Percentiles rank a stretch among this genome's conserved stretches.
Conservation (phyloP, 2,113 vertebrate genomes). For the Eleginops maclovinus region DNA sequence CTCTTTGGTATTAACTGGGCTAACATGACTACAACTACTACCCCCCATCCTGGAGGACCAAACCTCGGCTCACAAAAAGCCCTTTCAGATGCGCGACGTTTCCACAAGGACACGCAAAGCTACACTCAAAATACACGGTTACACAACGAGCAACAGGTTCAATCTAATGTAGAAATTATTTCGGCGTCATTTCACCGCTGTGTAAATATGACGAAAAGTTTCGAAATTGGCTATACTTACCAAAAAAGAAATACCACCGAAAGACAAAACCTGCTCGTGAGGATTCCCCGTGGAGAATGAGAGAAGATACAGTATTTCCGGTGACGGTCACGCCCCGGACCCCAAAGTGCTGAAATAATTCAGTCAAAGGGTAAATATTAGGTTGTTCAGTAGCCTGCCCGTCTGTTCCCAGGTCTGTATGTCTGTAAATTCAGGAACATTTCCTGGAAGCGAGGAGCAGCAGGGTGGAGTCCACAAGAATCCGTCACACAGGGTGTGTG, state of each 20-base stretch:
- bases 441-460: constrained; percentile 47
- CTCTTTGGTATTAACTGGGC: background rate
- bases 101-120: background rate
- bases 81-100: constrained; percentile 37
- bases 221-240: constrained; percentile 19
- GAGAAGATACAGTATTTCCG: no score
- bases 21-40: background rate
- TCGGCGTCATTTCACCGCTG: background rate
- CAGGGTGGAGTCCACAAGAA: constrained; percentile 68
- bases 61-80: constrained; percentile 33
- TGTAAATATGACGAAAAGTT: background rate
- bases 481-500: background rate
- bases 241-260: background rate
- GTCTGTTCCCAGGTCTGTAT: background rate
- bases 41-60: background rate
- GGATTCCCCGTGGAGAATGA: background rate
- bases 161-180: accelerated
- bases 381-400: background rate
- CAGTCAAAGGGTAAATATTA: accelerated
- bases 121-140: background rate
- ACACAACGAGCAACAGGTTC: background rate
- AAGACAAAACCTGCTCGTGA: background rate
- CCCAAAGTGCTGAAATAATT: background rate
- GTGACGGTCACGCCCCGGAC: background rate
- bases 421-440: background rate